Conservation (phyloP, 2,888 invertebrate species). For the Heliconius erato region DNA sequence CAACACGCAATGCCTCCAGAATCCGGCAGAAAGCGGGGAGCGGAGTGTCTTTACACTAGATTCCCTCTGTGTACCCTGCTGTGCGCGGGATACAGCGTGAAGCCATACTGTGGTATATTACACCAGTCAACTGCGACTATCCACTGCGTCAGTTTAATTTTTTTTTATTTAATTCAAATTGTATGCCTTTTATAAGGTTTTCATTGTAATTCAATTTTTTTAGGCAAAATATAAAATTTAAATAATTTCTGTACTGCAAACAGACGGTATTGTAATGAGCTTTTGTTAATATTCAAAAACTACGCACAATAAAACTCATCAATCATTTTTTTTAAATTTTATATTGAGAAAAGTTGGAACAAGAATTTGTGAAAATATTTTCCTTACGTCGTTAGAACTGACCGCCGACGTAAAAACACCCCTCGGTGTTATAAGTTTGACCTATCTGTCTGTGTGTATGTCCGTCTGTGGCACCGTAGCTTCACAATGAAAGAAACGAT, state of each 20-base stretch:
- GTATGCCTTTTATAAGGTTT: not conserved
- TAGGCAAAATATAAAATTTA: not conserved
- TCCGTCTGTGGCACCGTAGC: too few relatives aligned
- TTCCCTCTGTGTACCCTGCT: too few relatives aligned
- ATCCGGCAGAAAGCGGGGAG: too few relatives aligned
- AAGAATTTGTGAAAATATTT: not conserved
- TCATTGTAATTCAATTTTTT: conserved; percentile 1
- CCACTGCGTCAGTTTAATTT: too few relatives aligned
- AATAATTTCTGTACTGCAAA: not conserved
- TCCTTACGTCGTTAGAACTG: not conserved
- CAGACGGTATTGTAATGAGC: not conserved
- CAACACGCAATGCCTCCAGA: too few relatives aligned
- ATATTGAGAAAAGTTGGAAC: not conserved
- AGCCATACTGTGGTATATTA: not conserved
- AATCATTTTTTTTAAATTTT: not conserved
- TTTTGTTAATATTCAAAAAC: not conserved
- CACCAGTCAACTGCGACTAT: not conserved
- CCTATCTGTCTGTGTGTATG: too few relatives aligned
- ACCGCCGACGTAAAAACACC: too few relatives aligned
- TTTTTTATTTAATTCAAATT: not conserved
- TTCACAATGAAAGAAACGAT: too few relatives aligned
- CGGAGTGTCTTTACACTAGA: too few relatives aligned
- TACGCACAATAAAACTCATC: not conserved
- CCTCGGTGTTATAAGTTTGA: too few relatives aligned
- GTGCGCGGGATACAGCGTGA: too few relatives aligned